Evolutionary conservation across 2,888 invertebrate species (phyloP).

Genomic region (Cryptocephalus moraei): DNA sequence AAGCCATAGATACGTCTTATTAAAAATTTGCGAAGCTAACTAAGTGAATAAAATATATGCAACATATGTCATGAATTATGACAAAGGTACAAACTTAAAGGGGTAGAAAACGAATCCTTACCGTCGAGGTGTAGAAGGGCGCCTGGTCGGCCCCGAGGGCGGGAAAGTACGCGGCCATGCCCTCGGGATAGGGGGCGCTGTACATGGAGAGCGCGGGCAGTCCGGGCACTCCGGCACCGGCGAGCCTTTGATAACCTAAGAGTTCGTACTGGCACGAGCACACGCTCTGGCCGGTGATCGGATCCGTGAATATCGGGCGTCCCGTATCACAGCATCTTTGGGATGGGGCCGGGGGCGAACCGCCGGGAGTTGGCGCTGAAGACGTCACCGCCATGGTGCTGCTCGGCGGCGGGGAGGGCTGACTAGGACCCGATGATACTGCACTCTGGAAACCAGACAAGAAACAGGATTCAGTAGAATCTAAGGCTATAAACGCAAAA

Average conservation of each 20-base stretch:
- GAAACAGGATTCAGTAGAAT: not conserved
- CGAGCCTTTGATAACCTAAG: constrained; percentile 73
- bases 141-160: constrained; percentile 77
- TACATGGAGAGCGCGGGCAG: constrained; percentile 71
- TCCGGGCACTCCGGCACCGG: constrained; percentile 48
- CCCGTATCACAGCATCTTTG: constrained; percentile 85
- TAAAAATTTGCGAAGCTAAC: too few relatives aligned
- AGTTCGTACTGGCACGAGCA: constrained; percentile 89
- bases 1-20: too few relatives aligned
- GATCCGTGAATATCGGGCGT: constrained; percentile 82
- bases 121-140: constrained; percentile 75
- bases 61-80: too few relatives aligned
- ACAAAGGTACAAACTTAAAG: too few relatives aligned
- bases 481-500: not conserved
- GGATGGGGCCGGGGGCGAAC: constrained; percentile 33
- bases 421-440: constrained; percentile 41
- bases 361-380: constrained; percentile 38
- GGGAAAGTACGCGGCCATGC: constrained; percentile 81
- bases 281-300: constrained; percentile 77
- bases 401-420: constrained; percentile 25
- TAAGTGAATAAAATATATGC: too few relatives aligned
- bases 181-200: constrained; percentile 69
- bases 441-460: constrained; percentile 33
- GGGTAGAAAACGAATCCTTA: constrained; percentile 40
- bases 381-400: constrained; percentile 37